Conservation (phyloP, 2,113 vertebrate genomes). For the Zosterops pallidus region DNA sequence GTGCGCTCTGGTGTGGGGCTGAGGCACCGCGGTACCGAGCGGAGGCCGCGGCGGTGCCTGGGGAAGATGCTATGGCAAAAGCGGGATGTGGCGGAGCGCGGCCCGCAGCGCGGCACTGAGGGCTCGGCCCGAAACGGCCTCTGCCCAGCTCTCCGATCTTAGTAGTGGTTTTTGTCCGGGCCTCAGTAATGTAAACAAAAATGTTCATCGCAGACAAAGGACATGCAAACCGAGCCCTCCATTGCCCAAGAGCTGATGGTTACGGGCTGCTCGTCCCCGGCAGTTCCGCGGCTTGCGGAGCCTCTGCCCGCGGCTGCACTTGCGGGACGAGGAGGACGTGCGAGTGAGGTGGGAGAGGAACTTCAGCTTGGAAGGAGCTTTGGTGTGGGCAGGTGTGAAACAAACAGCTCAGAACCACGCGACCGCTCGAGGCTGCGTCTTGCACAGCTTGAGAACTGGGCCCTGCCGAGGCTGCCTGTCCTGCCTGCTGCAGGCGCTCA, state of each 20-base stretch:
- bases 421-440: accelerated
- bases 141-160: too few relatives aligned
- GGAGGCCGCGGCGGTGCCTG: too few relatives aligned
- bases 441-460: not conserved
- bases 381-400: not conserved
- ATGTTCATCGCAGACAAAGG: not conserved
- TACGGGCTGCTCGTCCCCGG: accelerated
- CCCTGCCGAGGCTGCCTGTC: not conserved
- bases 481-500: not conserved
- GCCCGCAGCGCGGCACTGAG: not conserved
- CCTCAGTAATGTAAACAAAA: not conserved
- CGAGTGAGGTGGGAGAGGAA: not conserved
- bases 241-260: not conserved
- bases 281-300: accelerated
- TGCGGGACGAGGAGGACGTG: accelerated
- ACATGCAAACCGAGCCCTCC: accelerated
- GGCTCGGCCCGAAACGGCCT: not conserved
- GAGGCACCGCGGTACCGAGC: accelerated
- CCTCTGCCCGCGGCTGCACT: not conserved
- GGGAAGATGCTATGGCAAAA: not conserved
- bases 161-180: not conserved
- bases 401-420: accelerated
- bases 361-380: not conserved
- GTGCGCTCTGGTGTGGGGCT: not conserved
- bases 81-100: accelerated